Evolutionary conservation across 2,888 invertebrate genomes (phyloP).

Genomic region (Apodemia hepburni): DNA sequence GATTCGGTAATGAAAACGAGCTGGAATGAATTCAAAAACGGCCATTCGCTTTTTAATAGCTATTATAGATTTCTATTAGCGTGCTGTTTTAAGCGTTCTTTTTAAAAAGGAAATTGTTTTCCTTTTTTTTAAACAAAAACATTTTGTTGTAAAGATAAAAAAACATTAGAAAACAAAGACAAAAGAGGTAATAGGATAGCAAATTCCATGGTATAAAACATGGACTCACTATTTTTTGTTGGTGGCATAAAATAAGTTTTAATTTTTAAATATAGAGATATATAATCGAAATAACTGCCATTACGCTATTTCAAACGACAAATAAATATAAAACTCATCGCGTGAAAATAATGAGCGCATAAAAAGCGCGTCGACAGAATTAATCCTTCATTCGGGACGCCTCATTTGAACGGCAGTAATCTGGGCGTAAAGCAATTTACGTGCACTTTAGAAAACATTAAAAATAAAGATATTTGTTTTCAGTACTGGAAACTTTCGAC

Average conservation of each 20-base stretch:
- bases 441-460: slow-evolving; percentile 34
- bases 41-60: slow-evolving; percentile 2
- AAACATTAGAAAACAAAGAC: too few relatives aligned
- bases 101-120: too few relatives aligned
- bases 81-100: too few relatives aligned
- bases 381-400: slow-evolving; percentile 59
- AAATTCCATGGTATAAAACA: too few relatives aligned
- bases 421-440: slow-evolving; percentile 58
- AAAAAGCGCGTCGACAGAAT: slow-evolving; percentile 56
- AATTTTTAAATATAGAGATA: too few relatives aligned
- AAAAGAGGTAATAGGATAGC: too few relatives aligned
- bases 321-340: slow-evolving; percentile 53
- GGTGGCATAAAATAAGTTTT: too few relatives aligned
- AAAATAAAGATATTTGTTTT: slow-evolving; percentile 17
- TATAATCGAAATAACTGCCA: background rate
- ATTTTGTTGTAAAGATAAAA: too few relatives aligned
- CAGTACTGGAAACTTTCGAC: slow-evolving; percentile 5
- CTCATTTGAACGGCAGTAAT: slow-evolving; percentile 62
- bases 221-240: too few relatives aligned
- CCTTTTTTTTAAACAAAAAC: too few relatives aligned
- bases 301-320: background rate
- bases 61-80: background rate
- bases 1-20: background rate
- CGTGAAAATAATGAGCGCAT: slow-evolving; percentile 53
- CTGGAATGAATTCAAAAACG: background rate